Evolutionary conservation across 1,140 invertebrate species (phyloP).

Genomic region (Holcopasites calliopsidis): DNA sequence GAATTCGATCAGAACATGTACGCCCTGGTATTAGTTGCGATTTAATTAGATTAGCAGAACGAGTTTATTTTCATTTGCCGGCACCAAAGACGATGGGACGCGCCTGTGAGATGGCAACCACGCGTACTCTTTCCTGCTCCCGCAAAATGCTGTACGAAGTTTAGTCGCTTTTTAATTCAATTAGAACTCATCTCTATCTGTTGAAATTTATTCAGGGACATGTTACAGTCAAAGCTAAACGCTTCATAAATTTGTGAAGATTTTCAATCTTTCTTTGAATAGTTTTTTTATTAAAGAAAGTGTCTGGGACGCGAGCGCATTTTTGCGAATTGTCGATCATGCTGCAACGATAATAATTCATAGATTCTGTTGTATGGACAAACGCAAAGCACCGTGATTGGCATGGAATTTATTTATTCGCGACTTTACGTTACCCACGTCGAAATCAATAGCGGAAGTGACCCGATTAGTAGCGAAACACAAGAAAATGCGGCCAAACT

Average conservation of each 20-base stretch:
- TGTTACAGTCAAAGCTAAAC: too few species aligned
- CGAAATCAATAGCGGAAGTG: slow-evolving; percentile 71
- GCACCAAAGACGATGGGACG: background rate
- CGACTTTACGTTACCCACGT: slow-evolving; percentile 1
- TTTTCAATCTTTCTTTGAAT: too few species aligned
- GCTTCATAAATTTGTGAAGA: too few species aligned
- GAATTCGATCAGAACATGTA: slow-evolving; percentile 1
- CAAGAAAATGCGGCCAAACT: slow-evolving; percentile 77
- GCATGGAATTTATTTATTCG: slow-evolving; percentile 34
- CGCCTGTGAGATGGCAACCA: background rate
- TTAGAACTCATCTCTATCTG: too few species aligned
- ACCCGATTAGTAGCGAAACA: slow-evolving; percentile 76
- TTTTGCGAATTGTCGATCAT: slow-evolving; percentile 11
- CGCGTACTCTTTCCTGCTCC: background rate
- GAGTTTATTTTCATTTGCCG: slow-evolving; percentile 23
- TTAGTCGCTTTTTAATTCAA: too few species aligned
- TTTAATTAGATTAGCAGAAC: slow-evolving; percentile 6
- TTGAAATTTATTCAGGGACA: too few species aligned
- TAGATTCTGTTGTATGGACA: background rate
- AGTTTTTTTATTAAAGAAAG: too few species aligned
- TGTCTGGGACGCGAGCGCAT: too few species aligned
- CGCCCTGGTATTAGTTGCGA: background rate
- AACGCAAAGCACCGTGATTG: background rate
- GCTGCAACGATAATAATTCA: background rate
- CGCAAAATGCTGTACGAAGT: too few species aligned